Base-by-base conservation (phyloP, 2,797 vertebrate genomes). In the Chaenodraco wilsoni region DNA sequence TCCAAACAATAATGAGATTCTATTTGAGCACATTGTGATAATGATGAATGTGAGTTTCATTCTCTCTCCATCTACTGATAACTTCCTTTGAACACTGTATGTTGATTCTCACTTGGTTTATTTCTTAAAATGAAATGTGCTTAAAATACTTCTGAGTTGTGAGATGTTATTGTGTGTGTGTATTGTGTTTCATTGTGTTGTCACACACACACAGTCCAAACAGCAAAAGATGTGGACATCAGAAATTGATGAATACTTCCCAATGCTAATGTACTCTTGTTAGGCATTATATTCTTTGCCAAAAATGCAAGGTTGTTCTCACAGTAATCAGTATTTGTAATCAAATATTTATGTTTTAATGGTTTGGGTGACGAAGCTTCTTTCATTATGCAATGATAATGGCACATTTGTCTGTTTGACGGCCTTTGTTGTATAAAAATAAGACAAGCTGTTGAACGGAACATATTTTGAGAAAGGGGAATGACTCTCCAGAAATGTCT, bases 261-360 rank as follows among this genome's bases (percentile, higher is more conserved):
- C 31, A 41, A 2, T 62, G 65, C 67, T 58, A 37, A 14, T 70
- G 2, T 16, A 45, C 52, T 79, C 40, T 80, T 76, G 52, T 82
- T 75, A 78, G 55, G 3, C 70, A 4, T 37, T 31, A 6, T 27
- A 31, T 37, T 15, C 11, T 31, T 19, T 48, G 76, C 72, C 55
- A 59, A 67, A 64, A 87, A 84, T 87, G 71, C 43, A 49, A 72
- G 50, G 52, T 33, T 79, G 58, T 57, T 4, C 52, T 48, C n/a
- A 9, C 58, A 54, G 63, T 57, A 79, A 86, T 88, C 78, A 69
- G 61, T 57, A 78, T 16, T 79, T 44, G 50, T 63, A 4, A 92
- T 94, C 70, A 93, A 93, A 91, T 90, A 93, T 93, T 93, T 73
- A 92, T 92, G 82, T 84, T 51, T 7, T 89, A 91, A 92, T 91